phyloP scores from a whole-genome alignment of 1,140 invertebrate genomes.

The Calosoma granatense region DNA sequence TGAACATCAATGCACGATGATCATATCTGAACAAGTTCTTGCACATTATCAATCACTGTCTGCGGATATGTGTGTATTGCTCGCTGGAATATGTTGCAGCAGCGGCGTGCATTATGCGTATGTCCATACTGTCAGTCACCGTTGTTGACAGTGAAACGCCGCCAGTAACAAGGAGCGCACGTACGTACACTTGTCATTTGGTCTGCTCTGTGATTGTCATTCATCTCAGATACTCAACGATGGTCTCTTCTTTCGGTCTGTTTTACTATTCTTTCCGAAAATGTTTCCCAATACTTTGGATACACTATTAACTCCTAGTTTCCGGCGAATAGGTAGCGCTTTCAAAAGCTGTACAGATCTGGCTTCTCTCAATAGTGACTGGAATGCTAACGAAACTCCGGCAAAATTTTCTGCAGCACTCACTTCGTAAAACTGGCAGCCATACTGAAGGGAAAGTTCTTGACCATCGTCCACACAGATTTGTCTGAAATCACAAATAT shows the following conservation, averaged over 20 bases:
- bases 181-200: too few species aligned
- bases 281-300: slow-evolving; percentile 70
- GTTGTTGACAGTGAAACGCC: too few species aligned
- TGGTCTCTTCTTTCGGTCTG: slow-evolving; percentile 61
- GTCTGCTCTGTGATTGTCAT: too few species aligned
- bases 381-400: slow-evolving; percentile 68
- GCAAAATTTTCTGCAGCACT: slow-evolving; percentile 72
- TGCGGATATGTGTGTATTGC: too few species aligned
- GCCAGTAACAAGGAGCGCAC: too few species aligned
- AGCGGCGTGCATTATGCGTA: too few species aligned
- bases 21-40: too few species aligned
- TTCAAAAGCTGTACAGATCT: slow-evolving; percentile 59
- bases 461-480: slow-evolving; percentile 73
- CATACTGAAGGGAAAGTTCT: slow-evolving; percentile 62
- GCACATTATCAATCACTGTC: too few species aligned
- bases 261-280: slow-evolving; percentile 65
- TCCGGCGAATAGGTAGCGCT: slow-evolving; percentile 56
- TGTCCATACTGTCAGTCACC: too few species aligned
- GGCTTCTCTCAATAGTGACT: slow-evolving; percentile 63
- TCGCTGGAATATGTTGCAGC: too few species aligned
- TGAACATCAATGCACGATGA: too few species aligned
- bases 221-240: slow-evolving; percentile 57
- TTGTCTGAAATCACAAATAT: slow-evolving; percentile 41
- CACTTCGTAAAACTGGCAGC: slow-evolving; percentile 79
- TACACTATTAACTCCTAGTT: slow-evolving; percentile 66